Conservation (phyloP, 2,888 invertebrate species). For the Calliphora vomitoria region DNA sequence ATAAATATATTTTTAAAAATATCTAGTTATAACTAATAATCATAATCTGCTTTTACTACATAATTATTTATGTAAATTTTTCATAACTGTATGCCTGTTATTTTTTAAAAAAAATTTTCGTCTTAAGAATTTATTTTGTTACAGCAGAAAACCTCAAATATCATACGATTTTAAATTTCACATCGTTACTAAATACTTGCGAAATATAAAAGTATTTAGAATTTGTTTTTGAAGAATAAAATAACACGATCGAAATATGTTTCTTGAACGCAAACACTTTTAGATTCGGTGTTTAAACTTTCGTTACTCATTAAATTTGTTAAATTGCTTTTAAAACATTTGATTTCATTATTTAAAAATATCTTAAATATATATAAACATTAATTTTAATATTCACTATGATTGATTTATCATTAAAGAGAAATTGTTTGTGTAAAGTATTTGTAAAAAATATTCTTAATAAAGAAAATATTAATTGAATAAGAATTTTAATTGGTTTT, state of each 20-base stretch:
- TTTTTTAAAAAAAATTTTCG: not conserved
- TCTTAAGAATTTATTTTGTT: not conserved
- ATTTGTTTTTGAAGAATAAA: not conserved
- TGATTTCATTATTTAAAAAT: not conserved
- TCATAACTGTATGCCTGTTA: not conserved
- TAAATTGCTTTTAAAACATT: conserved; percentile 5
- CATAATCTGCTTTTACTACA: conserved; percentile 11
- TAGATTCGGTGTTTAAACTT: not conserved
- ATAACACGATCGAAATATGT: not conserved
- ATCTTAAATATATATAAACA: not conserved
- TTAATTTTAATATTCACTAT: not conserved
- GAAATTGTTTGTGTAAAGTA: conserved; percentile 45
- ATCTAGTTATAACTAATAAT: conserved; percentile 13
- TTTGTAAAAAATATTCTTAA: conserved; percentile 45
- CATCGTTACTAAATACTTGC: not conserved
- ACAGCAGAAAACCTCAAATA: not conserved
- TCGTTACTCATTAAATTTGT: conserved; percentile 11
- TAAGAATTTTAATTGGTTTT: not conserved
- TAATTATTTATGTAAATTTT: conserved; percentile 34
- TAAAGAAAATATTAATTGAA: conserved; percentile 19
- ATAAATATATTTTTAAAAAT: not conserved
- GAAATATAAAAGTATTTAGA: not conserved
- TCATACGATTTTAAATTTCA: not conserved
- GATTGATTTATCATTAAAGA: conserved; percentile 30
- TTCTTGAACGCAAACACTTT: not conserved